Evolutionary conservation across 2,113 vertebrate genomes (phyloP).

Genomic region (Oryzias melastigma): DNA sequence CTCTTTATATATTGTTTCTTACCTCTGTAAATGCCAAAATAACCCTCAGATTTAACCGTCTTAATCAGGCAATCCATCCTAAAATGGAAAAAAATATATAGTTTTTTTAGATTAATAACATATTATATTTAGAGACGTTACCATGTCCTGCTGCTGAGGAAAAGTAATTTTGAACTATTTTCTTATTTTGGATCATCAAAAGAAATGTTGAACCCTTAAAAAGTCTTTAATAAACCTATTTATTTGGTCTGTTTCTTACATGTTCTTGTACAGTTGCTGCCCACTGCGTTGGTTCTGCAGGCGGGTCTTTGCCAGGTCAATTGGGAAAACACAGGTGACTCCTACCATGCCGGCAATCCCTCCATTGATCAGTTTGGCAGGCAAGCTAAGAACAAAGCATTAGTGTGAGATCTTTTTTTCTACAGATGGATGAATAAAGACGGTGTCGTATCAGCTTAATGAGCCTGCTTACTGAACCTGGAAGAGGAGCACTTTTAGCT

Average conservation of each 20-base stretch:
- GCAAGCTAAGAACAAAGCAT: slow-evolving; percentile 68
- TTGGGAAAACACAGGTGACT: slow-evolving; percentile 85
- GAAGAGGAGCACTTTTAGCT: background rate
- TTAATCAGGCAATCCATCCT: slow-evolving; percentile 85
- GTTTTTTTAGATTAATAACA: background rate
- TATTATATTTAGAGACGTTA: background rate
- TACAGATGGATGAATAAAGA: background rate
- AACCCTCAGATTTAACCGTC: slow-evolving; percentile 82
- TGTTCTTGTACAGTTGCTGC: slow-evolving; percentile 81
- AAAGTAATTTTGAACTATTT: too few relatives aligned
- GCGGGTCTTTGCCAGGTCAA: slow-evolving; percentile 84
- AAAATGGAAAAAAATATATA: slow-evolving; percentile 1
- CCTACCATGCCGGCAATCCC: slow-evolving; percentile 84
- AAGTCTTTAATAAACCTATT: too few relatives aligned
- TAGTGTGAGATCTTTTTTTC: background rate
- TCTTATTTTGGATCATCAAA: too few relatives aligned
- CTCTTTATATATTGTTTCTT: slow-evolving; percentile 23
- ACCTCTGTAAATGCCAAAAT: slow-evolving; percentile 89
- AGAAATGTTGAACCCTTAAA: too few relatives aligned
- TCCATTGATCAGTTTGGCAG: slow-evolving; percentile 85
- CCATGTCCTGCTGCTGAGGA: too few relatives aligned
- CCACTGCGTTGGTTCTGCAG: slow-evolving; percentile 83
- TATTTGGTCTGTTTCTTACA: slow-evolving; percentile 57
- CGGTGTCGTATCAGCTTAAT: background rate
- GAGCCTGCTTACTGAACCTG: background rate